These are phyloP conservation scores for Gymnothorax reevesii DNA, from an alignment of 2,797 vertebrate species.

Conservation along the genomic window DNA sequence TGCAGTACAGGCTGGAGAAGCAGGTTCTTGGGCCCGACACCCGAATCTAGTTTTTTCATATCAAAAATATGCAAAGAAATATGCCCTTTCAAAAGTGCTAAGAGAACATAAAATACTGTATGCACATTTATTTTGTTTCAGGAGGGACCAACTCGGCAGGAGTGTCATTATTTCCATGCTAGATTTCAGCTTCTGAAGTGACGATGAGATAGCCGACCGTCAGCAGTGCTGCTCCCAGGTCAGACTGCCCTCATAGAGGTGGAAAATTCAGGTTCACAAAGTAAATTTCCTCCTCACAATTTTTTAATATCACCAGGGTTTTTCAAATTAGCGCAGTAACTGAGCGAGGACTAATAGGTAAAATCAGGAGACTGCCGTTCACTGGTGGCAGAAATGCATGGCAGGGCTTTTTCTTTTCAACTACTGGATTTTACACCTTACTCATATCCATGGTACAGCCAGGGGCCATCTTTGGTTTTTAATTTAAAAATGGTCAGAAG, in stretches of 20 bases:
- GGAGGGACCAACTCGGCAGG: neutral
- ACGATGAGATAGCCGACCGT: neutral
- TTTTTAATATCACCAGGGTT: too few relatives aligned
- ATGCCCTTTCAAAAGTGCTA: slow-evolving; percentile 10
- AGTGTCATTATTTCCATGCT: neutral
- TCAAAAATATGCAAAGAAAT: neutral
- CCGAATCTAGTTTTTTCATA: neutral
- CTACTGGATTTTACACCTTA: too few relatives aligned
- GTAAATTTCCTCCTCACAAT: too few relatives aligned
- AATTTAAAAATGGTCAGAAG: neutral
- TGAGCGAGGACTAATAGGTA: too few relatives aligned
- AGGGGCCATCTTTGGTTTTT: slow-evolving; percentile 11
- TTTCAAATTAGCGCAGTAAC: too few relatives aligned
- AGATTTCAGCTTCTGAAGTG: neutral
- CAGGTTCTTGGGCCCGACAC: too few relatives aligned
- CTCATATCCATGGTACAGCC: neutral
- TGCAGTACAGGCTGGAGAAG: too few relatives aligned
- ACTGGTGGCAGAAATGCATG: too few relatives aligned
- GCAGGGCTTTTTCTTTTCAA: too few relatives aligned
- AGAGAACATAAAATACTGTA: neutral
- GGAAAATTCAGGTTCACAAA: too few relatives aligned
- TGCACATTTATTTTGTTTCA: neutral
- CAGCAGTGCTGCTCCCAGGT: neutral
- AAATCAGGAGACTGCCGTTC: too few relatives aligned
- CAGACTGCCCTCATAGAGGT: neutral